Evolutionary conservation across 1,140 invertebrate genomes (phyloP).

Genomic region (Pectinophora gossypiella): DNA sequence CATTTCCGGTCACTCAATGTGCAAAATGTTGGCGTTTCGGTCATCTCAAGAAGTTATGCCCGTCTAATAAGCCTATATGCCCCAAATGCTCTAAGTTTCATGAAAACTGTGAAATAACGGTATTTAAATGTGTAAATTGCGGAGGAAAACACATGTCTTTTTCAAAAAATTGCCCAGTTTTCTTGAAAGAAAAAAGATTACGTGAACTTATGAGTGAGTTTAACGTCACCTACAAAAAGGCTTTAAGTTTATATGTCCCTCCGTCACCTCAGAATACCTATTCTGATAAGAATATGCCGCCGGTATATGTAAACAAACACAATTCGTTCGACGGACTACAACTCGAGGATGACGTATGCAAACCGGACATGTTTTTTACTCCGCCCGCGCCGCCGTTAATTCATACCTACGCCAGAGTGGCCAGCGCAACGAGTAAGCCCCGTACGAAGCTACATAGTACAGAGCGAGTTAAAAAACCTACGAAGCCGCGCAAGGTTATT

Average conservation of each 20-base stretch:
- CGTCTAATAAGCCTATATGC: constrained; percentile 3
- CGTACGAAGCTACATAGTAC: neutral
- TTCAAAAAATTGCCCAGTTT: neutral
- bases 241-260: neutral
- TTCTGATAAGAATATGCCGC: neutral
- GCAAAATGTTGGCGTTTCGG: constrained; percentile 9
- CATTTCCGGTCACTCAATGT: constrained; percentile 22
- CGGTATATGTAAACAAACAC: neutral
- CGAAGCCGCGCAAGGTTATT: neutral
- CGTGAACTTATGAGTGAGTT: constrained; percentile 3
- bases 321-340: neutral
- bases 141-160: constrained; percentile 8
- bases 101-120: constrained; percentile 1
- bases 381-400: neutral
- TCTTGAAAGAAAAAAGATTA: constrained; percentile 1
- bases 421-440: neutral
- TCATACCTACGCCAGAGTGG: neutral
- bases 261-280: neutral
- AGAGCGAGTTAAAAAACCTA: neutral
- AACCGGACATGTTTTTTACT: neutral
- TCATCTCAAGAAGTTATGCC: constrained; percentile 1
- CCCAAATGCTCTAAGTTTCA: constrained; percentile 8
- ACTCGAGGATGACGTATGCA: neutral
- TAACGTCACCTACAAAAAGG: constrained; percentile 4
- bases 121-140: constrained; percentile 11